Evolutionary conservation across 2,113 vertebrate species (phyloP).

Genomic region (Trogon melanurus): DNA sequence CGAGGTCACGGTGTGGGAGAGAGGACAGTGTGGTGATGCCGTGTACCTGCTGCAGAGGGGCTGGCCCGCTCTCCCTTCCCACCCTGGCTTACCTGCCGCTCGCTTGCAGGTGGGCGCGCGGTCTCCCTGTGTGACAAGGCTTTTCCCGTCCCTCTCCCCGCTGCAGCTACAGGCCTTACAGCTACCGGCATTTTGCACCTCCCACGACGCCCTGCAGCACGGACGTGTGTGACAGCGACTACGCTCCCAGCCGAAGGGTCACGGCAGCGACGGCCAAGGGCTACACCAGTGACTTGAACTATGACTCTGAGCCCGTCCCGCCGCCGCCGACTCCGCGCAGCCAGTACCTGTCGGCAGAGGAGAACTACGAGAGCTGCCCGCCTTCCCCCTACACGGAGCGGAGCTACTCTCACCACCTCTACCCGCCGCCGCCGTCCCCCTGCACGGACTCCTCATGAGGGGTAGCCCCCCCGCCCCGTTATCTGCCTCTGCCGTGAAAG

Average conservation of each 20-base stretch:
- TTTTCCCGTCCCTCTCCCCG: background rate
- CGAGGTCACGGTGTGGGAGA: rapidly evolving
- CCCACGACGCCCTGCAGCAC: constrained; percentile 99
- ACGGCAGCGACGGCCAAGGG: constrained; percentile 78
- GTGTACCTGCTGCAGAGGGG: background rate
- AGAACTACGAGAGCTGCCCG: constrained; percentile 98
- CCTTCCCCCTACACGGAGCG: constrained; percentile 95
- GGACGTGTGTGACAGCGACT: constrained; percentile 96
- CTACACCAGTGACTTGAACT: constrained; percentile 95
- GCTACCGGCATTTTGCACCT: constrained; percentile 94
- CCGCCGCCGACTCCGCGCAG: constrained; percentile 94
- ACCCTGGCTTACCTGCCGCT: rapidly evolving
- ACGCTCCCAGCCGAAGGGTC: constrained; percentile 87
- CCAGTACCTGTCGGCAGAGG: constrained; percentile 96
- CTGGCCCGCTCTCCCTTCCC: rapidly evolving
- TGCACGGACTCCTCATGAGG: constrained; percentile 97
- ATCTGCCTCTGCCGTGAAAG: constrained; percentile 44
- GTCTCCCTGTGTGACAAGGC: rapidly evolving
- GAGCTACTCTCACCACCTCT: constrained; percentile 96
- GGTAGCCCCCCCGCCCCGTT: constrained; percentile 65
- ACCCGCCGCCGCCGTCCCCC: constrained; percentile 92
- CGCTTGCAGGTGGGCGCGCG: rapidly evolving
- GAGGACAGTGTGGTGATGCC: background rate
- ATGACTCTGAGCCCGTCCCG: constrained; percentile 96
- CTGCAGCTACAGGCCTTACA: constrained; percentile 91